Conservation (phyloP, 2,888 invertebrate species). For the Hipparchia semele region DNA sequence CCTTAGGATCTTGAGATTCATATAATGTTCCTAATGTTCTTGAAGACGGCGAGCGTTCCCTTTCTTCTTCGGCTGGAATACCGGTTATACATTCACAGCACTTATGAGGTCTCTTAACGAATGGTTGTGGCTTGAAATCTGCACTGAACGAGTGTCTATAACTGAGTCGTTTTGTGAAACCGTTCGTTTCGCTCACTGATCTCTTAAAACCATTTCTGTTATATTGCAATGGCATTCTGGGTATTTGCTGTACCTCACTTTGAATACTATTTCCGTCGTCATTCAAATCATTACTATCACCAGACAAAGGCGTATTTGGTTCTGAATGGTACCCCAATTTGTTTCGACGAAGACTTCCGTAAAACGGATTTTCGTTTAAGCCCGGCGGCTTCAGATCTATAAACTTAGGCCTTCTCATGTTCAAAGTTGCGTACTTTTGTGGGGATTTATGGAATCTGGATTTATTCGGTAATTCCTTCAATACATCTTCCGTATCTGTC, state of each 20-base stretch:
- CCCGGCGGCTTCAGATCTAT: slow-evolving; percentile 68
- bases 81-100: slow-evolving; percentile 80
- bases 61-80: slow-evolving; percentile 66
- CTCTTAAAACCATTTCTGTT: slow-evolving; percentile 75
- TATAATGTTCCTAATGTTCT: slow-evolving; percentile 78
- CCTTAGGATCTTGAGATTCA: slow-evolving; percentile 85
- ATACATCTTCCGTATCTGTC: slow-evolving; percentile 77
- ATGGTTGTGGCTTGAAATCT: slow-evolving; percentile 64
- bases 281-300: slow-evolving; percentile 60
- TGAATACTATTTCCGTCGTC: slow-evolving; percentile 62
- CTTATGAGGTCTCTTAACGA: slow-evolving; percentile 69
- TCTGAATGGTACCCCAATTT: slow-evolving; percentile 78
- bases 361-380: slow-evolving; percentile 64
- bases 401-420: slow-evolving; percentile 75
- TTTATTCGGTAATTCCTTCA: slow-evolving; percentile 76
- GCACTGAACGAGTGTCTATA: slow-evolving; percentile 79
- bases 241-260: slow-evolving; percentile 73
- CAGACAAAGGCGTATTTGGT: slow-evolving; percentile 74
- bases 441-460: slow-evolving; percentile 78
- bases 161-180: slow-evolving; percentile 74
- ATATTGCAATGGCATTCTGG: slow-evolving; percentile 74
- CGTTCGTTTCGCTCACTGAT: slow-evolving; percentile 76
- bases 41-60: slow-evolving; percentile 59
- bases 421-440: slow-evolving; percentile 78
- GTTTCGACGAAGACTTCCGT: slow-evolving; percentile 71